Conservation (phyloP, 2,888 invertebrate species). For the Hecatera dysodea region DNA sequence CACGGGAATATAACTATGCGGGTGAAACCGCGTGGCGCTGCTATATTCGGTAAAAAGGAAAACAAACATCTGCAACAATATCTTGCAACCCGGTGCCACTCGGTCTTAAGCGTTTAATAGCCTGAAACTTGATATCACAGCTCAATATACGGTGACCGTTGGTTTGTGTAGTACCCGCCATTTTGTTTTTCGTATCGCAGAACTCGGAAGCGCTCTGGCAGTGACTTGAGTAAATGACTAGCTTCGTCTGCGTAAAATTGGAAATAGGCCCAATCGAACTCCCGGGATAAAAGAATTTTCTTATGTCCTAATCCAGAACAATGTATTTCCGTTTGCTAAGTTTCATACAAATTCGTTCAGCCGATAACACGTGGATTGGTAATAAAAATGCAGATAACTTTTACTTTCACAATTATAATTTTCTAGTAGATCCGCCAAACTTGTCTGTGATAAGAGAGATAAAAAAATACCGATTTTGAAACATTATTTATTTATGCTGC, state of each 20-base stretch:
- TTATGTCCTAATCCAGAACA: background rate
- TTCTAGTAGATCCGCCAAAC: too few relatives aligned
- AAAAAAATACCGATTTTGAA: too few relatives aligned
- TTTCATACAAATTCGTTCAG: too few relatives aligned
- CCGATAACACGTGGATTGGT: too few relatives aligned
- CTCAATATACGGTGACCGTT: conserved; percentile 22
- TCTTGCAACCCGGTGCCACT: conserved; percentile 28
- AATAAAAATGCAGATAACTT: too few relatives aligned
- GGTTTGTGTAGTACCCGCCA: conserved; percentile 44
- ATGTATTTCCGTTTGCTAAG: too few relatives aligned
- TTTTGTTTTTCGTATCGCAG: conserved; percentile 22
- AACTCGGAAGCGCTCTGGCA: background rate
- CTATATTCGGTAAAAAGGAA: conserved; percentile 23
- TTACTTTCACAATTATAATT: too few relatives aligned
- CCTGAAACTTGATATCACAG: conserved; percentile 50
- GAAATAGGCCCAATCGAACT: background rate
- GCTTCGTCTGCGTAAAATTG: background rate
- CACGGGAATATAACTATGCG: too few relatives aligned
- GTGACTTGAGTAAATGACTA: background rate
- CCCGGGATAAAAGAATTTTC: background rate
- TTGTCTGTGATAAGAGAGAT: too few relatives aligned
- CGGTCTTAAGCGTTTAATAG: conserved; percentile 51
- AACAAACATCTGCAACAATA: conserved; percentile 39
- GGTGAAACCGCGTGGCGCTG: too few relatives aligned
- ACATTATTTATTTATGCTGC: too few relatives aligned